phyloP scores from a whole-genome alignment of 2,113 vertebrate species.

The Lophotis ruficrista region DNA sequence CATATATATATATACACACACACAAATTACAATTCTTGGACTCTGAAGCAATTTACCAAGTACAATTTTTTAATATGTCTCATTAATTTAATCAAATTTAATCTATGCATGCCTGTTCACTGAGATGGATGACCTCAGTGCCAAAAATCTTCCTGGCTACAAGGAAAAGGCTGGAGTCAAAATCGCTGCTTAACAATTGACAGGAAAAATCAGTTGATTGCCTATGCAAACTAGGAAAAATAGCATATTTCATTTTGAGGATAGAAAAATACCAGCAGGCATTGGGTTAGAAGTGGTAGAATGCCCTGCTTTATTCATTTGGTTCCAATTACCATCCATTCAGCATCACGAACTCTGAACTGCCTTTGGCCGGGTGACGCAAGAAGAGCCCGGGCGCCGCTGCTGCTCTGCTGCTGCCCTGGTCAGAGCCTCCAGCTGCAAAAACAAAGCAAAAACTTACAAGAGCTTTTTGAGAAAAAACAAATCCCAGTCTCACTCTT shows the following conservation, averaged over 20 bases:
- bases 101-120: background rate
- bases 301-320: background rate
- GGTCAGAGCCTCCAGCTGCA: background rate
- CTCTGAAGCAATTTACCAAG: background rate
- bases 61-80: background rate
- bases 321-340: background rate
- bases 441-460: background rate
- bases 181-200: background rate
- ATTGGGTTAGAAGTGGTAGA: background rate
- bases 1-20: background rate
- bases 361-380: background rate
- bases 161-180: background rate
- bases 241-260: background rate
- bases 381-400: background rate
- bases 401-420: background rate
- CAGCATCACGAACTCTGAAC: background rate
- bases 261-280: background rate
- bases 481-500: background rate
- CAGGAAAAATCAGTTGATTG: background rate
- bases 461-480: background rate
- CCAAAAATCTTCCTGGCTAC: background rate
- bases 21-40: background rate
- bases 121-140: background rate
- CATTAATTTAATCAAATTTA: background rate
- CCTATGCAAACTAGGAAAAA: background rate